Conservation (phyloP, 2,797 vertebrate genomes). For the Acridotheres tristis region DNA sequence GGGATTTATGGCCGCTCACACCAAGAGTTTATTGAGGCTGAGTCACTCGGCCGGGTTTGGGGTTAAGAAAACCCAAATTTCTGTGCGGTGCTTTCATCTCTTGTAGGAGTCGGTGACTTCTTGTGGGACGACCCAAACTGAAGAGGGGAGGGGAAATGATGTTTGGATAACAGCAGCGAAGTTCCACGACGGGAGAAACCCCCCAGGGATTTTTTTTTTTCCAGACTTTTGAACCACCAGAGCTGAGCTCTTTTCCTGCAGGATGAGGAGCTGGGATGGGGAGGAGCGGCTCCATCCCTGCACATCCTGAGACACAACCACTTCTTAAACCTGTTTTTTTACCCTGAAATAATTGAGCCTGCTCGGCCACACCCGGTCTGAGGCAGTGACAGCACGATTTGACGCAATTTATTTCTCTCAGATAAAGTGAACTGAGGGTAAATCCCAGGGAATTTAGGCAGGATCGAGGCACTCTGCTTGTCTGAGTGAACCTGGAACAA, state of each 20-base stretch:
- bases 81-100: accelerated
- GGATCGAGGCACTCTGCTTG: neutral
- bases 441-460: neutral
- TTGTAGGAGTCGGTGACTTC: neutral
- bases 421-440: neutral
- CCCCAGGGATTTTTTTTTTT: neutral
- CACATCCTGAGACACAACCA: accelerated
- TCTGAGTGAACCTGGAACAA: neutral
- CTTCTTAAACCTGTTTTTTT: neutral
- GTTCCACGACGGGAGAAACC: accelerated
- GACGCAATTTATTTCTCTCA: neutral
- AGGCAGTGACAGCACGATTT: neutral
- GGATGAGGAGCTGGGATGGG: accelerated
- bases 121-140: neutral
- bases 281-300: neutral
- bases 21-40: neutral
- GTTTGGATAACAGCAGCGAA: neutral
- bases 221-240: neutral
- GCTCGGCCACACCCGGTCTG: neutral
- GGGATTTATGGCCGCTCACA: neutral
- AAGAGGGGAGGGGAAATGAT: neutral
- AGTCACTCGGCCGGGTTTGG: too few relatives aligned
- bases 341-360: neutral
- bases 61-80: neutral
- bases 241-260: neutral